A percentile compares a stretch with the other conserved stretches of the same genome.
These are phyloP conservation scores for Oryctolagus cuniculus DNA, from an alignment of 2,113 vertebrate genomes.

Conservation along the genomic window mOryCun1.1 NC_091437.1:5695501-5696000, in stretches of 20 bases:
- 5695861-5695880: not conserved
- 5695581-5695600: constrained; percentile 44
- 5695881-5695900: not conserved
- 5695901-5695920: not conserved
- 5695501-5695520: too few relatives aligned
- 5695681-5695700: not conserved
- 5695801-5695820: not conserved
- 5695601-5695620: constrained; percentile 42
- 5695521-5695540: not conserved
- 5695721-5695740: constrained; percentile 6
- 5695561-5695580: constrained; percentile 18
- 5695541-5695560: constrained; percentile 50
- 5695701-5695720: not conserved
- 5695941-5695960: constrained; percentile 8
- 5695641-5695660: not conserved
- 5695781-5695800: constrained; percentile 19
- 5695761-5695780: not conserved
- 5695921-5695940: constrained; percentile 3
- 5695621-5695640: not conserved
- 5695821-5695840: not conserved
- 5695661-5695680: constrained; percentile 5
- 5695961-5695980: not conserved
- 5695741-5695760: not conserved
- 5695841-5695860: not conserved
- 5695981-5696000: not conserved